Percentiles rank a stretch among this genome's conserved stretches.
Conservation (phyloP, 2,888 invertebrate species). For the Pyralis farinalis region DNA sequence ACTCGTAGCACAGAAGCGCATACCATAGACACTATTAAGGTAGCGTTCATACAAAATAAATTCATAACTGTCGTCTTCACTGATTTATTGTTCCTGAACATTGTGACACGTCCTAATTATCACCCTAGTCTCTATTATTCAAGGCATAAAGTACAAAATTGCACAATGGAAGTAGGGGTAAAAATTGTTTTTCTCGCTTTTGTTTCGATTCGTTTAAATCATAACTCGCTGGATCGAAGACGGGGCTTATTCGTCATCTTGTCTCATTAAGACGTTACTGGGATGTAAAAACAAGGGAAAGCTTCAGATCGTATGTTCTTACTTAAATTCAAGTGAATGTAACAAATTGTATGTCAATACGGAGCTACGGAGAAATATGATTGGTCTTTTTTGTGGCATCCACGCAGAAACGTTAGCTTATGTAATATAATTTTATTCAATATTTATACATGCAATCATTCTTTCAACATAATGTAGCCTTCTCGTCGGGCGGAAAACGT, state of each 20-base stretch:
- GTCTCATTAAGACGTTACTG: constrained; percentile 54
- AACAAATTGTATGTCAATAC: neutral
- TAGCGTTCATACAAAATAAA: constrained; percentile 26
- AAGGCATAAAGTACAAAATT: constrained; percentile 1
- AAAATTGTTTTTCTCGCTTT: constrained; percentile 26
- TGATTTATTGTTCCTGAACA: constrained; percentile 31
- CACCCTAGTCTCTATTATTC: neutral
- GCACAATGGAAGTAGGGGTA: too few relatives aligned
- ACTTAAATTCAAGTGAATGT: neutral
- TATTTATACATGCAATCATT: too few relatives aligned
- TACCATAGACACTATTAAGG: constrained; percentile 11
- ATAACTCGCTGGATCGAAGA: constrained; percentile 27
- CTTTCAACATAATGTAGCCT: too few relatives aligned
- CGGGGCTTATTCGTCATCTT: constrained; percentile 43
- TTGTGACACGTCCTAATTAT: constrained; percentile 3
- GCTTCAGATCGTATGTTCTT: constrained; percentile 27
- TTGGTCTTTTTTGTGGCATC: too few relatives aligned
- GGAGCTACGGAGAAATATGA: neutral
- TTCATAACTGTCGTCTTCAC: constrained; percentile 33
- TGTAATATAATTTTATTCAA: too few relatives aligned
- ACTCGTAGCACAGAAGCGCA: constrained; percentile 6
- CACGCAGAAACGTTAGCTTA: too few relatives aligned
- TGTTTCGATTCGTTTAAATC: constrained; percentile 27
- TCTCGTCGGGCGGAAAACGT: too few relatives aligned
- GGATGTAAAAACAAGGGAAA: constrained; percentile 33